Evolutionary conservation across 2,888 invertebrate genomes (phyloP), one percentile per base, ranked within the genome.

Genomic region (Thecocarcelia acutangulata): DNA sequence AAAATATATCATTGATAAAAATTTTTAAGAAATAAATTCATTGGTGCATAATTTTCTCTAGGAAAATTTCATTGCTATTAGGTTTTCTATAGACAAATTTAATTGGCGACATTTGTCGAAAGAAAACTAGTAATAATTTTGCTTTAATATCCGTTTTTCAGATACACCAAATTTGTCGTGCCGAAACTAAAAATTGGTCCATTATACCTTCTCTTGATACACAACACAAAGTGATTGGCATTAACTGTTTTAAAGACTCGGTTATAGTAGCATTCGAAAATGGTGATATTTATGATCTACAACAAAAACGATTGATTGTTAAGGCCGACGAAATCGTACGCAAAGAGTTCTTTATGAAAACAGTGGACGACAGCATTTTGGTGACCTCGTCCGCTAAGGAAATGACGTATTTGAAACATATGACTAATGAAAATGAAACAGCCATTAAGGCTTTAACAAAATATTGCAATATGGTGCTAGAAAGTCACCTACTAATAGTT

Each of bases 241-340:
- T 88, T 24, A 84, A 86, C 40, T 69, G 72, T 19, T 85, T 69
- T 24, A 80, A 86, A 17, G 77, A 85, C 1, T 84, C 84, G 2
- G 86, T 87, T 11, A 87, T 86, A 77, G 86, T 87, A 4, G 90
- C 88, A 9, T 88, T 88, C 74, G 84, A 86, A 40, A 87, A 88
- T 84, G 90, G 91, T 4, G 74, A 59, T 2, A 86, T 90, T 8
- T 87, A 87, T 33, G 86, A 89, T 81, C 80, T 88, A 3, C 84
- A 82, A 3, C 68, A 84, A 11, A 85, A 87, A 33, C 54, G 63
- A 1, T 84, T 86, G 12, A 54, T 82, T 17, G 52, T 69, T 24
- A 70, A 72, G 5, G 72, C 63, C 37, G 37, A 40, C 2, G 44
- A 50, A 40, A 54, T 66, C 11, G 46, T 48, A 19, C 50, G 24